Percentiles rank a stretch among this genome's conserved stretches.
Conservation (phyloP, 2,888 invertebrate genomes). For the Tyria jacobaeae region DNA sequence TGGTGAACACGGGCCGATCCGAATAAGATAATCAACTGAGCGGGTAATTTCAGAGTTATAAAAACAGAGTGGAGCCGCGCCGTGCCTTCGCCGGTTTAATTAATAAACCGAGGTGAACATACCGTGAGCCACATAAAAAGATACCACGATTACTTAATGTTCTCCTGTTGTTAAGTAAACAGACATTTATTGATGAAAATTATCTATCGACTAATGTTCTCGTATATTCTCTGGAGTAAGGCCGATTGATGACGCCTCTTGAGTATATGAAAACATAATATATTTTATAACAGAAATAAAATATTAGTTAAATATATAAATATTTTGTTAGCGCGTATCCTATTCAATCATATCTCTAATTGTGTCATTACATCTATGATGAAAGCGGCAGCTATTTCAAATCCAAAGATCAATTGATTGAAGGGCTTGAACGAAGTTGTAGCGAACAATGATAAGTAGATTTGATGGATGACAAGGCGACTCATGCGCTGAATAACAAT, state of each 20-base stretch:
- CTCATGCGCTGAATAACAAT: slow-evolving; percentile 71
- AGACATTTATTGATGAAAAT: slow-evolving; percentile 47
- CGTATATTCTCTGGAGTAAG: neutral
- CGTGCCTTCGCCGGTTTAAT: slow-evolving; percentile 71
- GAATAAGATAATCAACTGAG: slow-evolving; percentile 82
- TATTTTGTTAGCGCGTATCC: slow-evolving; percentile 10
- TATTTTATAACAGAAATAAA: neutral
- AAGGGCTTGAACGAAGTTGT: slow-evolving; percentile 63
- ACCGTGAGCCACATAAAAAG: slow-evolving; percentile 51
- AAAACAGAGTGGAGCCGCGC: slow-evolving; percentile 66
- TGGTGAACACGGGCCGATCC: slow-evolving; percentile 66
- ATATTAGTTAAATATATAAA: slow-evolving; percentile 6
- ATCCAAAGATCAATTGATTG: slow-evolving; percentile 76
- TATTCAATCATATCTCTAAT: slow-evolving; percentile 38
- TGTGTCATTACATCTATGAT: slow-evolving; percentile 54
- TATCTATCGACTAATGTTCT: slow-evolving; percentile 9
- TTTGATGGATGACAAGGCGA: slow-evolving; percentile 79
- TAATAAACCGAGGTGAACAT: slow-evolving; percentile 70
- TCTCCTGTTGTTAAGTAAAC: slow-evolving; percentile 52
- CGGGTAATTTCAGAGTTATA: slow-evolving; percentile 76
- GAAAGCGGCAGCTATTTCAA: slow-evolving; percentile 70
- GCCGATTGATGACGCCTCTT: neutral
- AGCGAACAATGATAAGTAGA: slow-evolving; percentile 75
- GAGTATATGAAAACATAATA: neutral
- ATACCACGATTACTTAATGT: slow-evolving; percentile 55